Conservation (phyloP, 23 tunicate genomes). For the Botrylloides violaceus region DNA sequence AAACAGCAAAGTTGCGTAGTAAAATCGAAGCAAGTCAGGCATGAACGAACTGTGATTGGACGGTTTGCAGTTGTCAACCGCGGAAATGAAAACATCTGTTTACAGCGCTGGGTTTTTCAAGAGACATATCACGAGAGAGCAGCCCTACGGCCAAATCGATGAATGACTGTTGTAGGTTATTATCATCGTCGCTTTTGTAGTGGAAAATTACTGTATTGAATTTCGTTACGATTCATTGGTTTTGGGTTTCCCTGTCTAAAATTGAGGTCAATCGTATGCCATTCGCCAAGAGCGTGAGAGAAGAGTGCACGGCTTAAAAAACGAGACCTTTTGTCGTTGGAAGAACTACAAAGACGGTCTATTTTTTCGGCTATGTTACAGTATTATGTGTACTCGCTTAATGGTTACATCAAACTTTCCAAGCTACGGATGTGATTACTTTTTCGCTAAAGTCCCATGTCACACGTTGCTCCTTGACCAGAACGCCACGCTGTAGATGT, state of each 20-base stretch:
- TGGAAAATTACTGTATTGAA: constrained; percentile 8
- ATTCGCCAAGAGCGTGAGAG: background rate
- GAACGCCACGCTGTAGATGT: too few relatives aligned
- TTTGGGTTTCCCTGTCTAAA: background rate
- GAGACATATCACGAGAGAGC: background rate
- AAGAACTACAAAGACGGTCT: too few relatives aligned
- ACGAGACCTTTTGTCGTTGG: too few relatives aligned
- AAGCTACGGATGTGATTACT: too few relatives aligned
- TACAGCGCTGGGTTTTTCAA: background rate
- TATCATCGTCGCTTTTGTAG: background rate
- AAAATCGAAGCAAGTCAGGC: background rate
- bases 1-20: background rate
- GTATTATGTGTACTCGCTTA: too few relatives aligned
- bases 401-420: too few relatives aligned
- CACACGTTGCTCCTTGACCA: too few relatives aligned
- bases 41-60: background rate
- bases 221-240: background rate
- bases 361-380: too few relatives aligned
- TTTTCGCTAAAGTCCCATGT: too few relatives aligned
- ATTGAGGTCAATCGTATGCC: background rate
- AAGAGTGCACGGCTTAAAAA: too few relatives aligned
- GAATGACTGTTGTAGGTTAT: background rate
- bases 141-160: background rate
- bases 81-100: constrained; percentile 12
- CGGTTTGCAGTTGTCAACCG: background rate